Evolutionary conservation across 2,888 invertebrate genomes (phyloP), one percentile per base, ranked within the genome.

Genomic region (Ceriagrion tenellum): DNA sequence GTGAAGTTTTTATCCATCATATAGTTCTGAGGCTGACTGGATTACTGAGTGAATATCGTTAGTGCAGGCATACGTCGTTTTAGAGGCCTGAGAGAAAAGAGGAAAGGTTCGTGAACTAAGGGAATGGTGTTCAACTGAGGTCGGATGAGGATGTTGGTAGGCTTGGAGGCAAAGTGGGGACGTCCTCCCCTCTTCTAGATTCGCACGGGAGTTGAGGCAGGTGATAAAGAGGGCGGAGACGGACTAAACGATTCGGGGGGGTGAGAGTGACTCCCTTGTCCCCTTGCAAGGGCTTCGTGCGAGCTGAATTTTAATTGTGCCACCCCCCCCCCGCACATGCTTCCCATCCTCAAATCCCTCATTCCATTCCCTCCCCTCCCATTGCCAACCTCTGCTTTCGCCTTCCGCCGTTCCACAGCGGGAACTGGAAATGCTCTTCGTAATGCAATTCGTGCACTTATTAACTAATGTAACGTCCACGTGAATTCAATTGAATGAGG

Each of bases 271-370:
- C 89, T 47, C 59, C 12, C 59, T 8, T 81, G 81, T 55, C 55
- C 89, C 93, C 93, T 93, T 47, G 69, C 63, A 91, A 63, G 91
- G 26, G 26, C 59, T 30, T 59, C 91, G 93, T n/a, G 93, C 23
- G 93, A 8, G 69, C n/a, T 93, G 93, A 93, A 93, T 93, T 93
- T 74, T 93, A 74, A 93, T 93, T 93, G 26, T 35, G 16, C n/a
- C 93, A 23, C 63, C 55, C n/a, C n/a, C n/a, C 10, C 81, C 16
- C 30, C 35, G 35, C 81, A 35, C 81, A 81, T 81, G 81, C 35
- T 35, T 18, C 81, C n/a, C 30, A 13, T 35, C 16, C 35, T 81
- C 0, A 47, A 93, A 93, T 35, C 55, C 26, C 23, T 35, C 55
- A 69, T 26, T 69, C n/a, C 63, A 6, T 30, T 35, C 3, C 40